Conservation (phyloP, 2,888 invertebrate species). For the Amorpha juglandis region DNA sequence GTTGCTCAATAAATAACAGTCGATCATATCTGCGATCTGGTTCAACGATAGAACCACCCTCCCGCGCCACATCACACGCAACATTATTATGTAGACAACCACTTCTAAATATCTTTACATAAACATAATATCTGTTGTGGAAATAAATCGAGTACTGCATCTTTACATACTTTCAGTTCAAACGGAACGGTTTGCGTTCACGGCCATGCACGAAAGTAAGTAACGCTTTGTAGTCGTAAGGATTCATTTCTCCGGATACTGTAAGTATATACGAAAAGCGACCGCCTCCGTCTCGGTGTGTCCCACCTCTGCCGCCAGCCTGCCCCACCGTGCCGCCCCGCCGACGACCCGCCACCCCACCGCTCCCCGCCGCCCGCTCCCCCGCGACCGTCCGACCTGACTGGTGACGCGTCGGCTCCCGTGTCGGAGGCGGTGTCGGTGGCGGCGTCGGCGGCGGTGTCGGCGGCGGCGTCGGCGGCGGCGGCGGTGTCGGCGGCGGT, state of each 20-base stretch:
- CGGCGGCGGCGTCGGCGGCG: not conserved
- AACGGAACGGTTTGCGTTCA: not conserved
- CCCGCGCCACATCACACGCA: not conserved
- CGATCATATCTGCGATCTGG: too few relatives aligned
- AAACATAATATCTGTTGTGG: not conserved
- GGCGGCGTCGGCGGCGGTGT: not conserved
- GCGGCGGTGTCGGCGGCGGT: slow-evolving; percentile 2
- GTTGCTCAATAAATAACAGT: too few relatives aligned
- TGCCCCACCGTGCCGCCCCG: not conserved
- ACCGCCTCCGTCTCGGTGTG: not conserved
- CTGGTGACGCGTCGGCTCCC: not conserved
- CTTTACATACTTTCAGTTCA: not conserved
- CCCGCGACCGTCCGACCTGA: not conserved
- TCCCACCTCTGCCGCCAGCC: not conserved
- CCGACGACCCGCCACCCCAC: not conserved
- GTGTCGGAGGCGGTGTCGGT: not conserved
- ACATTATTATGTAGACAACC: not conserved
- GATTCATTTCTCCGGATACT: not conserved
- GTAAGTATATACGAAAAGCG: slow-evolving; percentile 3
- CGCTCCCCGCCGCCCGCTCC: not conserved
- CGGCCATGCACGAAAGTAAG: not conserved
- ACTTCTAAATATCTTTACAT: slow-evolving; percentile 12
- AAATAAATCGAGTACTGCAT: slow-evolving; percentile 10
- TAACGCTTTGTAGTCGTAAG: not conserved
- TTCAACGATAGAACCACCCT: too few relatives aligned